Conservation (phyloP, 2,888 invertebrate species). For the Formica aserva region DNA sequence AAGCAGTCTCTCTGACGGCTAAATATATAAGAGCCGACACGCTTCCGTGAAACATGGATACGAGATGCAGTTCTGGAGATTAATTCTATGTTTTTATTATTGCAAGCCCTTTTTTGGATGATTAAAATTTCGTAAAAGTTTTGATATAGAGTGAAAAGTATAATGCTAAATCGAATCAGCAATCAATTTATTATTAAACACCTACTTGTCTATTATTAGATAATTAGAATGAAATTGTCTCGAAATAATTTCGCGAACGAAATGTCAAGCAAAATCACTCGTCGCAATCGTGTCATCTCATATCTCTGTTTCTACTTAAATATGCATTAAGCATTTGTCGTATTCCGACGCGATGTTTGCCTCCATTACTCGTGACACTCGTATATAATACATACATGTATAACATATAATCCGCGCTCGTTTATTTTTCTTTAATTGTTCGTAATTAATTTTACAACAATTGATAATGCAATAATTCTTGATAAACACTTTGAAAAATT, state of each 20-base stretch:
- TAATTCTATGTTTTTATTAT: conserved; percentile 7
- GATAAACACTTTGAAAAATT: background rate
- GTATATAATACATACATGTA: background rate
- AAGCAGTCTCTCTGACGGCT: background rate
- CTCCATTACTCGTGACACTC: conserved; percentile 26
- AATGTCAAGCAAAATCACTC: conserved; percentile 28
- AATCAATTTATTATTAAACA: conserved; percentile 5
- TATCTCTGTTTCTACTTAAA: conserved; percentile 28
- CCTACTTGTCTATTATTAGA: conserved; percentile 5
- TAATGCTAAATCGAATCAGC: background rate
- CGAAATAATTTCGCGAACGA: conserved; percentile 43
- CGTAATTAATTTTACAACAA: background rate
- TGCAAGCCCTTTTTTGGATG: background rate
- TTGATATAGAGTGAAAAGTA: background rate
- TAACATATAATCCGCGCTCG: background rate
- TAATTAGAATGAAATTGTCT: conserved; percentile 34
- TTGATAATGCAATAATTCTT: background rate
- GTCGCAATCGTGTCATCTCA: conserved; percentile 16
- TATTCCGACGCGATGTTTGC: conserved; percentile 14
- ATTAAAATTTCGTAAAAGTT: background rate
- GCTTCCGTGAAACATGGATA: background rate
- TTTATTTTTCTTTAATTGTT: background rate
- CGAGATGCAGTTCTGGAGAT: background rate
- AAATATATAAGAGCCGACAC: background rate
- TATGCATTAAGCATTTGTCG: conserved; percentile 36